Evolutionary conservation across 2,113 vertebrate genomes (phyloP), one percentile per base, ranked within the genome.

Genomic region (Pleuronectes platessa): DNA sequence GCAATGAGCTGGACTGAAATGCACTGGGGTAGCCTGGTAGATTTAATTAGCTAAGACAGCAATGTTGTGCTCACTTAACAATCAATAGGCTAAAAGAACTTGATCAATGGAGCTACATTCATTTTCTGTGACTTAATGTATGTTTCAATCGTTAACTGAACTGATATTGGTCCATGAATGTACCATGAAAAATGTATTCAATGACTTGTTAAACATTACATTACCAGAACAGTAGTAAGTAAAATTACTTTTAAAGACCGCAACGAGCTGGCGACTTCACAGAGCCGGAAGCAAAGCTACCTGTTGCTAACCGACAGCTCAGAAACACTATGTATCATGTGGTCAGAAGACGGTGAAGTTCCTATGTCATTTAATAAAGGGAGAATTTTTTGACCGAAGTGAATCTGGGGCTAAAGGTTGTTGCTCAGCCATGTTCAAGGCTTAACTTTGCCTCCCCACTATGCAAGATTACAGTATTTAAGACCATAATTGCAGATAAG

Each of bases 391-490:
- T 49, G 26, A 35, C 65, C 5, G 59, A 26, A 17, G n/a, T 8
- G 35, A 58, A n/a, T 54, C 20, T 54, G 51, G 9, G 51, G 51
- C 47, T 20, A 18, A 17, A 15, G 20, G 51, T 8, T 53, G 5
- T 6, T 53, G 51, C 5, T 53, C 49, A 40, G 37, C 37, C 37
- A 40, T 61, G 51, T 47, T 62, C 42, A 49, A 74, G 35, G 60
- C 60, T 66, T 54, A 18, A 62, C 5, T 61, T 61, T 60, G 15
- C 27, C 61, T 61, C 24, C 24, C 3, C 49, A 72, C 23, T 2
- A 81, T 73, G 67, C 68, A 73, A 78, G 60, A 55, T 27, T n/a
- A 61, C 78, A 72, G 13, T 62, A 69, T 76, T 66, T 37, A 70
- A 62, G 31, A 63, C n/a, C 23, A 23, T 54, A 21, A 68, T 67